Percentiles rank a stretch among this genome's conserved stretches.
Conservation (phyloP, 2,888 invertebrate genomes). For the Eudasyphora cyanicolor region DNA sequence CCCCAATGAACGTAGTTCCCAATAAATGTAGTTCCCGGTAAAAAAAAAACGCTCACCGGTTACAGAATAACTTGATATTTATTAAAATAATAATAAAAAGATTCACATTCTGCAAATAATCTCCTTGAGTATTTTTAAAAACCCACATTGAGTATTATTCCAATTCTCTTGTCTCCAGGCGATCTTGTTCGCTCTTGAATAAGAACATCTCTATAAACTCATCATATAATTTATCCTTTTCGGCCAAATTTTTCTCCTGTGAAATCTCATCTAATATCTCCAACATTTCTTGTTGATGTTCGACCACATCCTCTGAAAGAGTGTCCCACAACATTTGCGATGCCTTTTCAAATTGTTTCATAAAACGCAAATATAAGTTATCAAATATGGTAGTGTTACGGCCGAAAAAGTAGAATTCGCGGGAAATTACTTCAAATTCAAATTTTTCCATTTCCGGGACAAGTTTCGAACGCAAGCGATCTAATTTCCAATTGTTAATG, state of each 20-base stretch:
- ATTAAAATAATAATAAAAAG: no score
- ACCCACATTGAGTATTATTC: conserved; percentile 14
- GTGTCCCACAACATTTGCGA: conserved; percentile 59
- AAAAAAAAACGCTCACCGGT: no score
- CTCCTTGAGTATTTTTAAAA: no score
- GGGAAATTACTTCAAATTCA: conserved; percentile 67
- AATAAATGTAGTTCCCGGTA: no score
- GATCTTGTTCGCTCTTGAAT: conserved; percentile 55
- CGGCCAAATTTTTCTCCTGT: conserved; percentile 61
- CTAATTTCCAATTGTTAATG: conserved; percentile 63
- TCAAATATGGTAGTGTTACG: conserved; percentile 67
- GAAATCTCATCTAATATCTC: conserved; percentile 67
- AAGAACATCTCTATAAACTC: conserved; percentile 70
- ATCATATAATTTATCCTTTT: conserved; percentile 69
- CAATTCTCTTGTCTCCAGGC: conserved; percentile 52
- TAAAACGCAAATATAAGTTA: conserved; percentile 67
- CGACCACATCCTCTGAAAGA: conserved; percentile 61
- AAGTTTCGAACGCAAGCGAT: conserved; percentile 56
- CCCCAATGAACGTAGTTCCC: no score
- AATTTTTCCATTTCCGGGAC: conserved; percentile 55
- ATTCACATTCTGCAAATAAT: no score
- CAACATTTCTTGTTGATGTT: conserved; percentile 66
- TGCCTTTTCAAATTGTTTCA: conserved; percentile 59
- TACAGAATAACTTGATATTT: no score
- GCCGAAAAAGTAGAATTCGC: conserved; percentile 61